Evolutionary conservation across 2,888 invertebrate species (phyloP).

Genomic region (Calameuta idolon): DNA sequence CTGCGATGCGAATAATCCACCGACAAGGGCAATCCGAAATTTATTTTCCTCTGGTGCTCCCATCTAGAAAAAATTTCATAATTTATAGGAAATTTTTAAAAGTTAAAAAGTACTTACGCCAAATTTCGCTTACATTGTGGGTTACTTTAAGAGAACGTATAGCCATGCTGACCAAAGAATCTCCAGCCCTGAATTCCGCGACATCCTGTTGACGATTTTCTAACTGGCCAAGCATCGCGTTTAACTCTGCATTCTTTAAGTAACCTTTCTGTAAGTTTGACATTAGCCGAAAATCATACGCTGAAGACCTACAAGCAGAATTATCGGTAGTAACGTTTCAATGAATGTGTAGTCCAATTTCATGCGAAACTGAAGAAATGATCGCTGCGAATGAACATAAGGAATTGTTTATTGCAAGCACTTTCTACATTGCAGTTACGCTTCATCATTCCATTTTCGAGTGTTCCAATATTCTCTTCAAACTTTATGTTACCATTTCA

Average conservation of each 20-base stretch:
- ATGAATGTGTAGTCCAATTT: background rate
- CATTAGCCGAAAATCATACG: constrained; percentile 80
- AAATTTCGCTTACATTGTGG: constrained; percentile 71
- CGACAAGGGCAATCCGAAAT: constrained; percentile 85
- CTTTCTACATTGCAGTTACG: background rate
- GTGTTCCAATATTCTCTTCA: constrained; percentile 4
- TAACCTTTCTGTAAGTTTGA: constrained; percentile 56
- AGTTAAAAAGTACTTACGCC: constrained; percentile 1
- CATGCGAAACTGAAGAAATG: background rate
- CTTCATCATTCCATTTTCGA: background rate
- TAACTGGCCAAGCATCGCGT: constrained; percentile 74
- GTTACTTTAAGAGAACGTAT: constrained; percentile 81
- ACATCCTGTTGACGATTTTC: constrained; percentile 77
- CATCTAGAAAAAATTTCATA: constrained; percentile 69
- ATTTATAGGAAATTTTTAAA: background rate
- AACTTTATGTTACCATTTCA: constrained; percentile 3
- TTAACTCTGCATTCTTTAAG: constrained; percentile 70
- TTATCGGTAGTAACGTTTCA: background rate
- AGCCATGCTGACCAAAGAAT: constrained; percentile 74
- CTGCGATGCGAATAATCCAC: constrained; percentile 85
- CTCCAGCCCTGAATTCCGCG: constrained; percentile 79
- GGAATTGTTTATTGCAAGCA: background rate
- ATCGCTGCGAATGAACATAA: background rate
- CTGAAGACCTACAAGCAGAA: constrained; percentile 70
- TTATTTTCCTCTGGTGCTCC: constrained; percentile 84